Evolutionary conservation across 2,888 invertebrate species (phyloP).

Genomic region (Lepidocyrtinus sp.): DNA sequence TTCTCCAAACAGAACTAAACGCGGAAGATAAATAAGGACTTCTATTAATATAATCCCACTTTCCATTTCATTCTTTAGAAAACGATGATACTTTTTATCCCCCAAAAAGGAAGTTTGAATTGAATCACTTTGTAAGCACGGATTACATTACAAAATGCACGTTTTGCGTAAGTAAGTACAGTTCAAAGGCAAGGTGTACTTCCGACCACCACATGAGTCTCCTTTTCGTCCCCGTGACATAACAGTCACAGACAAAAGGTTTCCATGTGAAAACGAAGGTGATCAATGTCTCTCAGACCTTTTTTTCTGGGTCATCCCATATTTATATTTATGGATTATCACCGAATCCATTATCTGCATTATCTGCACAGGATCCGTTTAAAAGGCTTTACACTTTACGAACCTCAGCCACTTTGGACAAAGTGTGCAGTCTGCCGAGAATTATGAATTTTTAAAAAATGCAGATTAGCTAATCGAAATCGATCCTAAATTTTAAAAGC

Average conservation of each 20-base stretch:
- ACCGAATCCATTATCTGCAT: neutral
- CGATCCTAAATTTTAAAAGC: slow-evolving; percentile 8
- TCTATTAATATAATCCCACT: slow-evolving; percentile 36
- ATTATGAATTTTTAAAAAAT: slow-evolving; percentile 36
- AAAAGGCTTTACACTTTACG: neutral
- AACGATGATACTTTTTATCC: neutral
- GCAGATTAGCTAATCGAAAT: slow-evolving; percentile 40
- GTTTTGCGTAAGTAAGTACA: slow-evolving; percentile 6
- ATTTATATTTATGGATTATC: neutral
- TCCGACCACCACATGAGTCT: too few relatives aligned
- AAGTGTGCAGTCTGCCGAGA: too few relatives aligned
- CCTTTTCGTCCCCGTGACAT: too few relatives aligned
- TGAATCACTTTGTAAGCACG: neutral
- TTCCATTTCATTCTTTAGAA: neutral
- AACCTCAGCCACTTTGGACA: too few relatives aligned
- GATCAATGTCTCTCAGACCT: too few relatives aligned
- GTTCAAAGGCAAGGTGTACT: slow-evolving; percentile 26
- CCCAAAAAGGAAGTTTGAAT: neutral
- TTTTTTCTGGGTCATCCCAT: neutral
- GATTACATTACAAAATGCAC: slow-evolving; percentile 2
- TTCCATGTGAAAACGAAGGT: slow-evolving; percentile 1
- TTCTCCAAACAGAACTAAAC: slow-evolving; percentile 11
- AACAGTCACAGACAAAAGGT: neutral
- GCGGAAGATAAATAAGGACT: slow-evolving; percentile 50
- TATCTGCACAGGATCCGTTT: neutral